Percentiles rank a stretch among this genome's conserved stretches.
phyloP scores from a whole-genome alignment of 2,888 invertebrate genomes.

The Agrilus cyanescens region DNA sequence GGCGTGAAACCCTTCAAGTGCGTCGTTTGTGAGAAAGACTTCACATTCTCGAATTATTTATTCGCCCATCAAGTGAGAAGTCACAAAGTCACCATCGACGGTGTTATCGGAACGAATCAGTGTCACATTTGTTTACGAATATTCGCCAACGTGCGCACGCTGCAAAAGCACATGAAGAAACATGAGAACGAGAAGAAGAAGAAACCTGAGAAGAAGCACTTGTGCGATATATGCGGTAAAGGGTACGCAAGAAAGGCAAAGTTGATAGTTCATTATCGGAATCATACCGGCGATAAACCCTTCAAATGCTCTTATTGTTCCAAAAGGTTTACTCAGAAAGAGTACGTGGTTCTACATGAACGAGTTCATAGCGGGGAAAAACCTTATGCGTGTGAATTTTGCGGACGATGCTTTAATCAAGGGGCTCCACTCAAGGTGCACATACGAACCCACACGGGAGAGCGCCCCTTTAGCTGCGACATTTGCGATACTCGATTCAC shows the following conservation, averaged over 20 bases:
- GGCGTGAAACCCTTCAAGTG: constrained; percentile 41
- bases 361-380: constrained; percentile 25
- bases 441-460: constrained; percentile 20
- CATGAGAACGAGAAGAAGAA: constrained; percentile 14
- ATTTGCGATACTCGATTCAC: constrained; percentile 20
- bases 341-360: constrained; percentile 21
- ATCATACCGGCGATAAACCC: constrained; percentile 25
- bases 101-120: constrained; percentile 34
- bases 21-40: constrained; percentile 40
- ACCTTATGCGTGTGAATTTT: constrained; percentile 22
- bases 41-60: constrained; percentile 35
- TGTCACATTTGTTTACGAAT: constrained; percentile 25
- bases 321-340: constrained; percentile 21
- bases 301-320: constrained; percentile 23
- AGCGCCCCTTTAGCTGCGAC: constrained; percentile 20
- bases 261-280: constrained; percentile 24
- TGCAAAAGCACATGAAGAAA: constrained; percentile 35
- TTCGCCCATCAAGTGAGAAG: constrained; percentile 25
- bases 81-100: constrained; percentile 30
- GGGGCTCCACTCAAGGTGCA: constrained; percentile 19
- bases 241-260: constrained; percentile 27
- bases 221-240: constrained; percentile 7
- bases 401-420: constrained; percentile 22
- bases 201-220: constrained; percentile 15
- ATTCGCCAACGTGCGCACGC: constrained; percentile 23